These are phyloP conservation scores for Hirudo medicinalis DNA, from an alignment of 1,140 invertebrate species.

Conservation along the genomic window DNA sequence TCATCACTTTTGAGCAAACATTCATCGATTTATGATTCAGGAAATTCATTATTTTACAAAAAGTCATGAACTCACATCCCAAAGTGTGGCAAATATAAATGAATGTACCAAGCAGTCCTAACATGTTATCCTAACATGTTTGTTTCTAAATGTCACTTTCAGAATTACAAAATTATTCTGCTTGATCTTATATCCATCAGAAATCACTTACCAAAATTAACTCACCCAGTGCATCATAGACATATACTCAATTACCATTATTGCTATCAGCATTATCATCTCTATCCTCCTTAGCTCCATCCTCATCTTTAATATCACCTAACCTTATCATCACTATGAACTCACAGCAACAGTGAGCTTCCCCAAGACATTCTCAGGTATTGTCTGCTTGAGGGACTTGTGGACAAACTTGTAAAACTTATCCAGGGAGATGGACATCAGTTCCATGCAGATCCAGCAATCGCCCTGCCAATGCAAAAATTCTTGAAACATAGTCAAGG, in stretches of 20 bases:
- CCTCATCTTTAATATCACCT: background rate
- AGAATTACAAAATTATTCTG: background rate
- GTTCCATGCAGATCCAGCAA: slow-evolving; percentile 99
- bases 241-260: no score
- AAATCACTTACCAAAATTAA: background rate
- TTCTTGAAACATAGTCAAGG: no score
- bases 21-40: no score
- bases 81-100: no score
- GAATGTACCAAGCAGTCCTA: no score
- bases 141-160: background rate
- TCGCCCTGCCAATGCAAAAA: slow-evolving; percentile 52
- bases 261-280: background rate
- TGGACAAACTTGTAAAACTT: slow-evolving; percentile 97
- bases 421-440: slow-evolving; percentile 97
- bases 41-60: no score
- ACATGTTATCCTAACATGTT: background rate
- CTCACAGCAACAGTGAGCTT: slow-evolving; percentile 79
- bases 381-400: slow-evolving; percentile 45
- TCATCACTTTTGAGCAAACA: no score
- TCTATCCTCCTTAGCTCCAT: background rate
- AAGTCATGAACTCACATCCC: no score
- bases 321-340: slow-evolving; percentile 21
- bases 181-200: background rate
- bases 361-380: slow-evolving; percentile 40
- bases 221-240: background rate